Evolutionary conservation across 2,113 vertebrate genomes (phyloP), one percentile per base, ranked within the genome.

Genomic region (Naja naja): DNA sequence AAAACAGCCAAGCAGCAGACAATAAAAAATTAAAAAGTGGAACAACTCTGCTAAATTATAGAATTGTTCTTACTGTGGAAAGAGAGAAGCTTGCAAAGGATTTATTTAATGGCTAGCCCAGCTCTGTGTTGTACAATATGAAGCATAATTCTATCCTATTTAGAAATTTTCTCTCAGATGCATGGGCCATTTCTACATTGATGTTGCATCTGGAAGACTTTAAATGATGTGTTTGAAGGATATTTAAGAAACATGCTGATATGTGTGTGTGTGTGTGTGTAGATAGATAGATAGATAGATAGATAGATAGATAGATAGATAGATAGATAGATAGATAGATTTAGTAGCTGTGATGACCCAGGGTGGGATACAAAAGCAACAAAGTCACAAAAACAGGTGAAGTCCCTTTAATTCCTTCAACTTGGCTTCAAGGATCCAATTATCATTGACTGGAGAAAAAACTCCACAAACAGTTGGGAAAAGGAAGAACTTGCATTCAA

Each of bases 1-100:
- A 95, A 87, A 95, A 95, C 47, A 95, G n/a, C 6, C 54, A 93
- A 93, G 85, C 43, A 95, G 39, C 56, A 95, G 90, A 95, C 74
- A 93, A 95, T 64, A 87, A 96, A 96, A 96, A 94, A 95, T 94
- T 94, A 58, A 95, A 94, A 96, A 87, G 60, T 92, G 7, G 23
- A 88, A 92, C 18, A 89, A 54, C n/a, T 94, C 89, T 85, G 53
- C 56, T 94, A 95, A 95, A 92, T 94, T 88, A 94, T 11, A 94
- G 94, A 94, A 95, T 18, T 95, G 91, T 94, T 97, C 34, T 95
- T 90, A 88, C 25, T 74, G 90, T 93, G 94, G 90, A 87, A 94
- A 45, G 43, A 87, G 88, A 96, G 92, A 96, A 94, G 92, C 53
- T 89, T 94, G 54, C 54, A 95, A 95, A 96, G 34, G 4, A 52